A percentile compares a stretch with the other conserved stretches of the same genome.
Evolutionary conservation across 2,888 invertebrate genomes (phyloP).

Genomic region (Ochlodes sylvanus): DNA sequence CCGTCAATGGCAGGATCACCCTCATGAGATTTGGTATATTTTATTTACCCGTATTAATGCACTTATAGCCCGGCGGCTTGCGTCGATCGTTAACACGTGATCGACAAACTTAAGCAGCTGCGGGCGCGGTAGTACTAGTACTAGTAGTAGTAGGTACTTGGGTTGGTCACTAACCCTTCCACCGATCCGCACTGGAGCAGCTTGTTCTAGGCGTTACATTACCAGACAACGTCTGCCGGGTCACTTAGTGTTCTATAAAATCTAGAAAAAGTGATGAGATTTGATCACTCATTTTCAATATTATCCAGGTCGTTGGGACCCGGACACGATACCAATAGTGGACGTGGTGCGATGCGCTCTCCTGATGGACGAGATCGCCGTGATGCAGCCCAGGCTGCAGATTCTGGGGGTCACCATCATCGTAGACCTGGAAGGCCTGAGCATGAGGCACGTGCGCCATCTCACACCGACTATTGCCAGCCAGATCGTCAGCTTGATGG

Average conservation of each 20-base stretch:
- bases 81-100: too few relatives aligned
- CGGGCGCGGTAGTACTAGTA: too few relatives aligned
- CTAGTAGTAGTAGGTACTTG: too few relatives aligned
- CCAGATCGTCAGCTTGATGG: slow-evolving; percentile 75
- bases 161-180: too few relatives aligned
- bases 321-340: slow-evolving; percentile 61
- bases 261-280: too few relatives aligned
- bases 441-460: slow-evolving; percentile 64
- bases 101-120: too few relatives aligned
- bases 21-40: slow-evolving; percentile 76
- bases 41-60: too few relatives aligned
- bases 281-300: slow-evolving; percentile 28
- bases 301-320: slow-evolving; percentile 69
- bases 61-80: too few relatives aligned
- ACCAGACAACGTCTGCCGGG: too few relatives aligned
- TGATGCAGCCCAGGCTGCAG: slow-evolving; percentile 75
- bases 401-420: slow-evolving; percentile 75
- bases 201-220: too few relatives aligned
- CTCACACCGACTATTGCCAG: slow-evolving; percentile 69
- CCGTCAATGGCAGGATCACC: slow-evolving; percentile 67
- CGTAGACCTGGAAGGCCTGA: slow-evolving; percentile 73
- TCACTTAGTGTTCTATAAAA: too few relatives aligned
- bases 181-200: too few relatives aligned
- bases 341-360: slow-evolving; percentile 74
- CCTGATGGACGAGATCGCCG: slow-evolving; percentile 73